Base-by-base conservation (phyloP, 1,140 invertebrate genomes). In the Bombus balteatus region DNA sequence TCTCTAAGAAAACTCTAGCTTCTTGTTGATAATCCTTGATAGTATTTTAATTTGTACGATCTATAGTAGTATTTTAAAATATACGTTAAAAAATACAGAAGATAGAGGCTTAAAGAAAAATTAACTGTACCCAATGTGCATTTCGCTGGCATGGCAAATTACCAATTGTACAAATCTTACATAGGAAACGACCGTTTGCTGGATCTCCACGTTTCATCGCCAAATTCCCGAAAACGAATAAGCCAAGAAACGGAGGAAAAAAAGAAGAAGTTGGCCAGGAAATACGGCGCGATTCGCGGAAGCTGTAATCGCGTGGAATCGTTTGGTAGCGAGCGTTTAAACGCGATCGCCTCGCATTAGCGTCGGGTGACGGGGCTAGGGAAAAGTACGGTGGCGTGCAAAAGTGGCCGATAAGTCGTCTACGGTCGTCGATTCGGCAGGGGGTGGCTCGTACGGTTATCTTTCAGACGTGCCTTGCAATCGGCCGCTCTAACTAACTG, bases 401-500 rank as follows among this genome's bases (percentile, higher is more conserved):
- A 74, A 89, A 87, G 84, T 87, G 78, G 85, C 75, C 88, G 88
- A 89, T 89, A 89, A 89, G 85, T 89, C 85, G 87, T 83, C 88
- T 72, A 77, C 75, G 85, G 75, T 89, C 81, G 88, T 88, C 84
- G 88, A 89, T 72, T 84, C 68, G 80, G 72, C 62, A 68, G 62
- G 70, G 76, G 65, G 74, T 76, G 47, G 84, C 53, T 84, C 62
- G 82, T 37, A 32, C 41, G 65, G 83, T 86, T 86, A 85, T 87
- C 88, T 77, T n/a, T 43, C 57, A 66, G 79, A 79, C 79, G 65
- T 53, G 74, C 79, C 57, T 73, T 28, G 70, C 74, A 88, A 82
- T 76, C 83, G 66, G 62, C 53, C 15, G 25, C 68, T 77, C 87
- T 92, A 94, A 95, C 93, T 94, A 94, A 94, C 93, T 94, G 94